Evolutionary conservation across 2,113 vertebrate species (phyloP).

Genomic region (Perognathus longimembris): DNA sequence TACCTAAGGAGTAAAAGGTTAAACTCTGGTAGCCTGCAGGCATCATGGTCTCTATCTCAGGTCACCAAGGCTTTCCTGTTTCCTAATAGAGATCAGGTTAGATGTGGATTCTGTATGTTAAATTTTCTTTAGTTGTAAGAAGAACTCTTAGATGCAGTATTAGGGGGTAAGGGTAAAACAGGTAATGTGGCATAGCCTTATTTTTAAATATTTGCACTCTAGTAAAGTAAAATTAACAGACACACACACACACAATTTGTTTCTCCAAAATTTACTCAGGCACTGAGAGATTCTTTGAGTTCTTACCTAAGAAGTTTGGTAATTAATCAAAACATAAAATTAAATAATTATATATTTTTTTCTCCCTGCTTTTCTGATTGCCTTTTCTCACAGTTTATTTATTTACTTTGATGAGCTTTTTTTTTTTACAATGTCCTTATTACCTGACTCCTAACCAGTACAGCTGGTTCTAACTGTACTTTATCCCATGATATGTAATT

Average conservation of each 20-base stretch:
- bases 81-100: neutral
- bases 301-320: neutral
- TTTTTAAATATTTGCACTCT: neutral
- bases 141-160: neutral
- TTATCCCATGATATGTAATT: conserved; percentile 55
- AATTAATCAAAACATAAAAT: conserved; percentile 57
- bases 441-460: conserved; percentile 45
- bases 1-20: neutral
- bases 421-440: conserved; percentile 17
- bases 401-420: conserved; percentile 16
- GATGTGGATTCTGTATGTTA: neutral
- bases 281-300: conserved; percentile 28
- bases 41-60: neutral
- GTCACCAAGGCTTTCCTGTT: rapidly evolving
- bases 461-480: conserved; percentile 22
- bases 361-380: neutral
- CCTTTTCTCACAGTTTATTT: conserved; percentile 29
- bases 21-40: neutral
- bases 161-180: neutral
- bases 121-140: neutral
- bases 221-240: neutral
- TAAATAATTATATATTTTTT: conserved; percentile 36
- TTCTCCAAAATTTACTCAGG: conserved; percentile 30
- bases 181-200: neutral
- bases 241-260: no score